Evolutionary conservation across 2,888 invertebrate genomes (phyloP).

Genomic region (Craniophora ligustri): DNA sequence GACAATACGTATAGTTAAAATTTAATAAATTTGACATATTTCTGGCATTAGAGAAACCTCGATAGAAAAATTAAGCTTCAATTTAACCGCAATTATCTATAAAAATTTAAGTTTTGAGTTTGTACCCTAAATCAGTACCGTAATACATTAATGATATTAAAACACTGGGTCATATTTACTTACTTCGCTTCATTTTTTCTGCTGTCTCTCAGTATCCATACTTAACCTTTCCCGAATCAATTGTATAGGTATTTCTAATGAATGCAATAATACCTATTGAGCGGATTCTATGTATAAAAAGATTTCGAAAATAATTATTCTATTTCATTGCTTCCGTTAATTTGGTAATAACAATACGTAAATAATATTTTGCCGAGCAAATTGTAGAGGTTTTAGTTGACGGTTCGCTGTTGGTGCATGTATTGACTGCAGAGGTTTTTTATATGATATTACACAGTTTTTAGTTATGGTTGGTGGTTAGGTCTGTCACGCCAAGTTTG

Average conservation of each 20-base stretch:
- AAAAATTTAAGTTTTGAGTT: too few relatives aligned
- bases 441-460: slow-evolving; percentile 35
- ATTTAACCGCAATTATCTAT: neutral
- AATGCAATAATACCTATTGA: slow-evolving; percentile 14
- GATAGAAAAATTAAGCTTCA: slow-evolving; percentile 5
- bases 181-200: neutral
- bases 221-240: slow-evolving; percentile 5
- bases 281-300: slow-evolving; percentile 24
- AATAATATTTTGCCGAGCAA: slow-evolving; percentile 8
- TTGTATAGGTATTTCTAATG: slow-evolving; percentile 7
- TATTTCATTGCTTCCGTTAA: neutral
- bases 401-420: slow-evolving; percentile 6
- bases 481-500: slow-evolving; percentile 78
- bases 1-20: neutral
- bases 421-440: slow-evolving; percentile 26
- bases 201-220: neutral
- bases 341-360: neutral
- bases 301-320: neutral
- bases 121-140: neutral
- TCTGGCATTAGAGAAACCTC: slow-evolving; percentile 16
- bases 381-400: neutral
- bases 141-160: neutral
- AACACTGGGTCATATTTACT: neutral
- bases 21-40: slow-evolving; percentile 2
- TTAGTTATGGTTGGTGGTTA: slow-evolving; percentile 63